Evolutionary conservation across 2,797 vertebrate species (phyloP).

Genomic region (Bradypus variegatus): DNA sequence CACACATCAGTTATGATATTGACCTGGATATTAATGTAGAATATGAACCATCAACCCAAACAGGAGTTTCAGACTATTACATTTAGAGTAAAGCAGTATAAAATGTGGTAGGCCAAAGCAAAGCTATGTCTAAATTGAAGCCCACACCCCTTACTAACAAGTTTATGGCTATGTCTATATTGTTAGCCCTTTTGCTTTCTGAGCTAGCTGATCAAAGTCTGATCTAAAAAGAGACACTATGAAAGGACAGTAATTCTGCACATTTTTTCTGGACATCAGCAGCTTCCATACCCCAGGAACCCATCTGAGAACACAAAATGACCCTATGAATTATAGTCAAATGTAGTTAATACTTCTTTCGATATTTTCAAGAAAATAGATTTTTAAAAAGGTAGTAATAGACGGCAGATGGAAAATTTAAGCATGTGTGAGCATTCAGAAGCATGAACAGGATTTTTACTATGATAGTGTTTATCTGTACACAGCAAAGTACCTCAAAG

Average conservation of each 20-base stretch:
- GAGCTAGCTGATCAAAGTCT: conserved; percentile 14
- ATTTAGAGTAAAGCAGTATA: conserved; percentile 14
- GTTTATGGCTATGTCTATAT: conserved; percentile 22
- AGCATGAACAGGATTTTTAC: not conserved
- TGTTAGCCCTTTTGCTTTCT: conserved; percentile 11
- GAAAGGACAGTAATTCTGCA: not conserved
- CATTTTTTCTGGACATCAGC: not conserved
- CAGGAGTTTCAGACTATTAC: not conserved
- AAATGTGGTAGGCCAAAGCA: not conserved
- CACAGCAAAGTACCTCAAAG: not conserved
- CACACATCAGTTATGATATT: not conserved
- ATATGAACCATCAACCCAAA: conserved; percentile 11
- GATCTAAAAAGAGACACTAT: not conserved
- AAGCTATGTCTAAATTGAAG: conserved; percentile 37
- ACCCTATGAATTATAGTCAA: not conserved
- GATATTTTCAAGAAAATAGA: conserved; percentile 1
- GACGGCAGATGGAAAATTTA: not conserved
- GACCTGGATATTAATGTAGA: conserved; percentile 5
- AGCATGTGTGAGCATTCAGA: not conserved
- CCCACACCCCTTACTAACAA: not conserved
- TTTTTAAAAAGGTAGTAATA: not conserved
- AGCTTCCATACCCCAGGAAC: not conserved
- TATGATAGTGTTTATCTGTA: not conserved
- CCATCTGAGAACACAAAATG: not conserved
- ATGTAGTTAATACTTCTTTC: not conserved